These are phyloP conservation scores for Harpagoxenus sublaevis DNA, from an alignment of 2,888 invertebrate genomes.

Conservation along the genomic window DNA sequence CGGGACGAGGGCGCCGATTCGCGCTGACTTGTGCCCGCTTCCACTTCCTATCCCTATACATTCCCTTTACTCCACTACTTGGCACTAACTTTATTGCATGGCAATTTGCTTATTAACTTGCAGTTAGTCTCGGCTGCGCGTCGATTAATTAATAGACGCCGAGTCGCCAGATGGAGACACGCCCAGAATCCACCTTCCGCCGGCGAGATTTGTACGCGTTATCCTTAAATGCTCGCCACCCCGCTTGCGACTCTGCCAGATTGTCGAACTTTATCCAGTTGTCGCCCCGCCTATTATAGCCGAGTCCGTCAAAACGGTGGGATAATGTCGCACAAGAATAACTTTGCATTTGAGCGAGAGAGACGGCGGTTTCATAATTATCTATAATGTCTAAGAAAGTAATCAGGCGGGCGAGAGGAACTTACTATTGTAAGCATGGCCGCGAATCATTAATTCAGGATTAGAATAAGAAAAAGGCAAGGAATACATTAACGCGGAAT, in stretches of 20 bases:
- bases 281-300: constrained; percentile 44
- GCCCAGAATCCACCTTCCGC: constrained; percentile 77
- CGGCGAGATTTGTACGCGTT: constrained; percentile 68
- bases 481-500: neutral
- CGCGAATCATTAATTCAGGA: constrained; percentile 28
- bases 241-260: constrained; percentile 38
- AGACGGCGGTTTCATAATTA: constrained; percentile 17
- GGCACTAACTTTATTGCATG: constrained; percentile 85
- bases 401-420: constrained; percentile 15
- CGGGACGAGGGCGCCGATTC: constrained; percentile 77
- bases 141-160: constrained; percentile 85
- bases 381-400: constrained; percentile 5
- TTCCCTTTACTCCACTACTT: constrained; percentile 69
- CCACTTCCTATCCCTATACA: constrained; percentile 32
- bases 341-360: neutral
- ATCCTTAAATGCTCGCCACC: constrained; percentile 69
- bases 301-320: constrained; percentile 39
- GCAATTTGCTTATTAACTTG: constrained; percentile 87
- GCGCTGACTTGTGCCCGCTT: constrained; percentile 53
- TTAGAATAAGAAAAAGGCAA: neutral
- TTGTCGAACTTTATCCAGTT: constrained; percentile 54
- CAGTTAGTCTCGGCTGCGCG: constrained; percentile 85
- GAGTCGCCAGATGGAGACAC: constrained; percentile 84
- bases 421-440: neutral
- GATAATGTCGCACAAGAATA: neutral